Base-by-base conservation (phyloP, 2,888 invertebrate genomes). In the Dione juno region DNA sequence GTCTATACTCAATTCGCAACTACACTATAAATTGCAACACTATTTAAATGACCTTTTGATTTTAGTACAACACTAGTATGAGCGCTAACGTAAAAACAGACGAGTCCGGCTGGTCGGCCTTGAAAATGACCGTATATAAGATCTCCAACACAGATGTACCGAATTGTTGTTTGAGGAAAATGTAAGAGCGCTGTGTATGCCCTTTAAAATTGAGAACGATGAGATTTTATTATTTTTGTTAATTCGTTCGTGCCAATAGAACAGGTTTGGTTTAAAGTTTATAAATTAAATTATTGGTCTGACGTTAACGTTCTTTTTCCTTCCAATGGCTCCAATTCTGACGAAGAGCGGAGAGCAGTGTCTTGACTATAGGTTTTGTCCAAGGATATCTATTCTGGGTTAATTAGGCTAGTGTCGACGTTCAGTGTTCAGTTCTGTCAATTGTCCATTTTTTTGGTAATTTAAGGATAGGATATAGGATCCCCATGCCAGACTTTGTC, bases 41-140 rank as follows among this genome's bases (percentile, higher is more conserved):
- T n/a, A 48, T 45, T 10, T 16, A 48, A 11, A 8, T 8, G n/a
- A 48, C 11, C 13, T 48, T n/a, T 63, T 48, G 28, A 16, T 45
- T 35, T 48, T 35, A 63, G 37, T 35, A 61, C 45, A 48, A 35
- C 8, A 41, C 43, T 28, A 63, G 45, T 35, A 16, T 6, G 13
- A 19, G 48, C 53, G 53, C 41, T 28, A 61, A 41, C 41, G 52
- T 40, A 67, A 58, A 67, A 67, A 58, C 45, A 14, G 67, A 67
- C 58, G 67, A 50, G 67, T 67, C 63, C 63, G 68, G 37, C 53
- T 35, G 16, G 35, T 43, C 19, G 45, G 19, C 68, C 68, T 68
- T 68, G 68, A 40, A 35, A 37, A 53, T 45, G 68, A 63, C 68
- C 68, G 61, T 16, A 43, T 9, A 35, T 45, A 37, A 53, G 43